These are phyloP conservation scores for Drosophila ananassae DNA, from an alignment of 1,140 invertebrate genomes.

Conservation along the genomic window DNA sequence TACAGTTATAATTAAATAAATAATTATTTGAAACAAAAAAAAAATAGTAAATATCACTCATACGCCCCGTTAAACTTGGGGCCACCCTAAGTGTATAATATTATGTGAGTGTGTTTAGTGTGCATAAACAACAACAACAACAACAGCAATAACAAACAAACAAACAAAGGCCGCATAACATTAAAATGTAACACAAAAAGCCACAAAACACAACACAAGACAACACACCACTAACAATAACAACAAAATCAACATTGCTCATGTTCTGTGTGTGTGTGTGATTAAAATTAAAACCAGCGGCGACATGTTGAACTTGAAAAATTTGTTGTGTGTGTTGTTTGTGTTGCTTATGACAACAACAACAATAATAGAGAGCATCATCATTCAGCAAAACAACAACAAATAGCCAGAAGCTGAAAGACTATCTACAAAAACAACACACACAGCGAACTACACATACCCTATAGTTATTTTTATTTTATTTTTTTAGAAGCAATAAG, in stretches of 20 bases:
- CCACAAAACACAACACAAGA: conserved; percentile 26
- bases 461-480: neutral
- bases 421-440: too few species aligned
- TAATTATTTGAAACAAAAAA: too few species aligned
- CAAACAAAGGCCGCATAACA: conserved; percentile 51
- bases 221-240: neutral
- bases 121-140: conserved; percentile 11
- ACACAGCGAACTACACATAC: neutral
- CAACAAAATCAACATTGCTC: conserved; percentile 25
- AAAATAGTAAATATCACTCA: neutral
- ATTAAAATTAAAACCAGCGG: conserved; percentile 60
- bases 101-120: conserved; percentile 15
- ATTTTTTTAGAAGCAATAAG: neutral
- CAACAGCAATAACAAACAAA: conserved; percentile 28
- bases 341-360: conserved; percentile 28
- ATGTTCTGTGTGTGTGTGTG: conserved; percentile 43
- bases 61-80: conserved; percentile 1
- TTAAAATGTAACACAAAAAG: conserved; percentile 44
- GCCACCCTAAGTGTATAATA: conserved; percentile 5
- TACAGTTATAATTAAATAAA: too few species aligned
- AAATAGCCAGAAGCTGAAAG: neutral
- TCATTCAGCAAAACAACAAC: neutral
- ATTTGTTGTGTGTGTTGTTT: conserved; percentile 25
- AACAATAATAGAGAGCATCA: conserved; percentile 4
- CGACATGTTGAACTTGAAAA: conserved; percentile 66